These are phyloP conservation scores for Ia io DNA, from an alignment of 2,113 vertebrate genomes.

Conservation along the genomic window DNA sequence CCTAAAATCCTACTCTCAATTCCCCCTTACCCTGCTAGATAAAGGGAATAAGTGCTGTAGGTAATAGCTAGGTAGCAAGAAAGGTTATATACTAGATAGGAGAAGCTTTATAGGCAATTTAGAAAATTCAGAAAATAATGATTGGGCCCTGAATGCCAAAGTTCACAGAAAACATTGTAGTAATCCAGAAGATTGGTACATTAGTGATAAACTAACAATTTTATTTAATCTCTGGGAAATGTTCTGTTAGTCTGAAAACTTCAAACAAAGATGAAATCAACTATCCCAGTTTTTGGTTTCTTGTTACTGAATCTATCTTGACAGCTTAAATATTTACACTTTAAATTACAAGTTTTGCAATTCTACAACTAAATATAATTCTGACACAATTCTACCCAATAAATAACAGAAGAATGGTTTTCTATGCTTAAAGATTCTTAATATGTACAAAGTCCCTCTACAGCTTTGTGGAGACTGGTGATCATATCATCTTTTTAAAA, in stretches of 20 bases:
- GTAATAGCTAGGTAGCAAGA: background rate
- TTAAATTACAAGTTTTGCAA: constrained; percentile 41
- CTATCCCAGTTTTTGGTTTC: constrained; percentile 3
- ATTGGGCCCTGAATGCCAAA: constrained; percentile 2
- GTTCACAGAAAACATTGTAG: background rate
- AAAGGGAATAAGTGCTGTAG: background rate
- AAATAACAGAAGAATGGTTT: constrained; percentile 15
- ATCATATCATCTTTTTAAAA: background rate
- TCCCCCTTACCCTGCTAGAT: background rate
- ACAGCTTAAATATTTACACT: constrained; percentile 38
- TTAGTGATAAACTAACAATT: background rate
- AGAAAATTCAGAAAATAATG: constrained; percentile 25
- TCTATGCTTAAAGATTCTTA: constrained; percentile 27
- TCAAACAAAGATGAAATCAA: constrained; percentile 26
- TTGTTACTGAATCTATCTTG: constrained; percentile 6
- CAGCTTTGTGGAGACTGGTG: background rate
- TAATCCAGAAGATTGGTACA: background rate
- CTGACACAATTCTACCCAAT: background rate
- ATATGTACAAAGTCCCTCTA: background rate
- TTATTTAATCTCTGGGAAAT: constrained; percentile 30
- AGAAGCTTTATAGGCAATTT: background rate
- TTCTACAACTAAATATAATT: constrained; percentile 2
- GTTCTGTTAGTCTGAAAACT: constrained; percentile 8
- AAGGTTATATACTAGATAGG: background rate
- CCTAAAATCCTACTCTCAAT: background rate